Evolutionary conservation across 2,797 vertebrate species (phyloP).

Genomic region (Betta splendens): DNA sequence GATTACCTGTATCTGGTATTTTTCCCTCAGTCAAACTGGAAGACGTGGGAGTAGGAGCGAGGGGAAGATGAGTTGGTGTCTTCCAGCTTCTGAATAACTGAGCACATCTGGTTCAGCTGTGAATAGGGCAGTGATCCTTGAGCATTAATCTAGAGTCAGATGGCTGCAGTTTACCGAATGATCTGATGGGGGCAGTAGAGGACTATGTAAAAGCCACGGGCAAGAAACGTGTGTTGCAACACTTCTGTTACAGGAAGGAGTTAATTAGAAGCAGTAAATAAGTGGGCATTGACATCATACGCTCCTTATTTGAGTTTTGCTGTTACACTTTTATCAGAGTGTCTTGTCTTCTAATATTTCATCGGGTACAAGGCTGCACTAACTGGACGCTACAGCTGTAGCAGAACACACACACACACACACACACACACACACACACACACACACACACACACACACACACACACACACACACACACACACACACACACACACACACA

Average conservation of each 20-base stretch:
- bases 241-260: slow-evolving; percentile 86
- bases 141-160: background rate
- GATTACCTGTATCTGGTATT: too few relatives aligned
- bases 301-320: slow-evolving; percentile 71
- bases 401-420: too few relatives aligned
- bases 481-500: too few relatives aligned
- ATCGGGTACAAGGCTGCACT: slow-evolving; percentile 15
- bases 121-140: too few relatives aligned
- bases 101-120: too few relatives aligned
- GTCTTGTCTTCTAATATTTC: background rate
- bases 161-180: background rate
- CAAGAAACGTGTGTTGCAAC: slow-evolving; percentile 78
- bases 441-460: too few relatives aligned
- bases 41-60: too few relatives aligned
- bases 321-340: slow-evolving; percentile 4
- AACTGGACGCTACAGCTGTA: background rate
- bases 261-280: slow-evolving; percentile 91
- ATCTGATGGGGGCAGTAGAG: slow-evolving; percentile 87
- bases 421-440: too few relatives aligned
- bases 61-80: too few relatives aligned
- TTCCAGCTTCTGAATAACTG: too few relatives aligned
- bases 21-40: too few relatives aligned
- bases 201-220: slow-evolving; percentile 59
- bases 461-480: too few relatives aligned
- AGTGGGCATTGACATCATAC: slow-evolving; percentile 87